A percentile compares a stretch with the other conserved stretches of the same genome.
These are phyloP conservation scores for Limnephilus lunatus DNA, from an alignment of 2,888 invertebrate genomes.

Conservation along the genomic window DNA sequence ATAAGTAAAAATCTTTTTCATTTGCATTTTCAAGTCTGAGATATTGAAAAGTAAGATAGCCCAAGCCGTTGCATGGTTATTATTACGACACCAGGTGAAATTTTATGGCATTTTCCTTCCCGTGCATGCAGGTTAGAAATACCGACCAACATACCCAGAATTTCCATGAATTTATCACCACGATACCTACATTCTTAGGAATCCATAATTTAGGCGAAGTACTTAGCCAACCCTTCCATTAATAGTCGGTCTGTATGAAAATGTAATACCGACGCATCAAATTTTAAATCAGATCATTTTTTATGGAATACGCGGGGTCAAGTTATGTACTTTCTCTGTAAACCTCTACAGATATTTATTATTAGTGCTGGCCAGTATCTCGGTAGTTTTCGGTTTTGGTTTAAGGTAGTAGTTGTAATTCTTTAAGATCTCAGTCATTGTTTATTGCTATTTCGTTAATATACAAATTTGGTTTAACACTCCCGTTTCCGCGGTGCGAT, in stretches of 20 bases:
- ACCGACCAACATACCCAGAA: background rate
- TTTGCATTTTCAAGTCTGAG: background rate
- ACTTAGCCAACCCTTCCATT: background rate
- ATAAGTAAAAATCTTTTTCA: background rate
- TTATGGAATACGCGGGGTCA: background rate
- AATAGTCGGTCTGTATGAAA: background rate
- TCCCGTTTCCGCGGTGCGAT: too few relatives aligned
- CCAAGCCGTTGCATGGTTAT: conserved; percentile 41
- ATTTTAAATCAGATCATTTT: background rate
- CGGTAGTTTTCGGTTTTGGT: too few relatives aligned
- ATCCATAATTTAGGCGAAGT: background rate
- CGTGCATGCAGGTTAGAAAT: background rate
- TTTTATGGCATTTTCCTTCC: conserved; percentile 44
- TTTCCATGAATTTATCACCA: background rate
- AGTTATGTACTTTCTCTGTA: too few relatives aligned
- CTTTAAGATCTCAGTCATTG: too few relatives aligned
- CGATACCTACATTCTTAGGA: background rate
- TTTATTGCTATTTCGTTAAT: too few relatives aligned
- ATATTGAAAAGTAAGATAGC: background rate
- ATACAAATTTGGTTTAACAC: too few relatives aligned
- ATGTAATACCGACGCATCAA: background rate
- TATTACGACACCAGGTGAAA: conserved; percentile 42
- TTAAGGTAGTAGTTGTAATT: too few relatives aligned
- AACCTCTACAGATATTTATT: too few relatives aligned
- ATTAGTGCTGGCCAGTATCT: too few relatives aligned